phyloP scores from a whole-genome alignment of 92 coral and sea anemone genomes.

The Blastomussa wellsi region DNA sequence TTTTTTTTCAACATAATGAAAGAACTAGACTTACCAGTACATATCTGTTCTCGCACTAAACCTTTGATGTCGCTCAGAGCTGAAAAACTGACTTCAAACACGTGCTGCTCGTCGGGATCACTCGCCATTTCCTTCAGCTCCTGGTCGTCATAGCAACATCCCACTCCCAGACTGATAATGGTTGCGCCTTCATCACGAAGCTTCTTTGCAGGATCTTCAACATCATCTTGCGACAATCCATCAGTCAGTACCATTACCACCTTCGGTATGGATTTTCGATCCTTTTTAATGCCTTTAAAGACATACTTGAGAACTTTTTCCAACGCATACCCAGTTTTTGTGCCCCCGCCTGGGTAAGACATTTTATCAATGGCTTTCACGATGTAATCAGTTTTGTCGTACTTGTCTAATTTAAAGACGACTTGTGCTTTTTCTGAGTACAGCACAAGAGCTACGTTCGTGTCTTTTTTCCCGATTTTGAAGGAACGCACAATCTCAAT shows the following conservation, averaged over 20 bases:
- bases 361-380: constrained; percentile 39
- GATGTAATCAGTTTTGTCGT: constrained; percentile 25
- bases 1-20: background rate
- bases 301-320: constrained; percentile 34
- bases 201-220: constrained; percentile 54
- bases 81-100: constrained; percentile 27
- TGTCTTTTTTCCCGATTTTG: constrained; percentile 38
- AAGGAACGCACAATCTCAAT: constrained; percentile 51
- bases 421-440: constrained; percentile 41
- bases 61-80: constrained; percentile 10
- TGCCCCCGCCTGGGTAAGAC: constrained; percentile 30
- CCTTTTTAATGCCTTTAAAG: constrained; percentile 17
- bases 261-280: constrained; percentile 54
- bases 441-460: constrained; percentile 64
- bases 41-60: constrained; percentile 17
- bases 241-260: constrained; percentile 75
- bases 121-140: constrained; percentile 62
- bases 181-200: constrained; percentile 69
- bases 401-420: constrained; percentile 31
- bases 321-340: constrained; percentile 60
- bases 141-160: constrained; percentile 26
- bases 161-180: constrained; percentile 64
- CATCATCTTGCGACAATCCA: constrained; percentile 63
- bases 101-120: constrained; percentile 58
- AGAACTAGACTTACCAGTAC: constrained; percentile 1